A percentile compares a stretch with the other conserved stretches of the same genome.
These are phyloP conservation scores for Horisme vitalbata DNA, from an alignment of 2,888 invertebrate genomes.

Conservation along the genomic window DNA sequence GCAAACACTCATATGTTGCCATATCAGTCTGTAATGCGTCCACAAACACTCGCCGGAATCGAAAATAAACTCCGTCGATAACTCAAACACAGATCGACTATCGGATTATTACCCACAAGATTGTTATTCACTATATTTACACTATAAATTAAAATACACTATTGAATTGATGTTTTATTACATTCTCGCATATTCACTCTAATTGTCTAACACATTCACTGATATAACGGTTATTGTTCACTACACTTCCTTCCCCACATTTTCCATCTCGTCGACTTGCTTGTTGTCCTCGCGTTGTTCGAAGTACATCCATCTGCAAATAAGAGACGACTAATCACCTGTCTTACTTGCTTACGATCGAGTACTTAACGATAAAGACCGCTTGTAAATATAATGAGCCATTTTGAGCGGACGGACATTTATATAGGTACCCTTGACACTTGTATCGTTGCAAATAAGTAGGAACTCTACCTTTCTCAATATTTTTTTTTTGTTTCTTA, in stretches of 20 bases:
- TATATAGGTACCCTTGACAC: constrained; percentile 8
- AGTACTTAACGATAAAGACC: constrained; percentile 4
- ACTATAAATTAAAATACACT: constrained; percentile 28
- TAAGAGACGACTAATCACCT: constrained; percentile 12
- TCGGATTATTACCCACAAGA: constrained; percentile 30
- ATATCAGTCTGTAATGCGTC: constrained; percentile 65
- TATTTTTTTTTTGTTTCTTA: constrained; percentile 11
- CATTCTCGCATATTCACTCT: constrained; percentile 29
- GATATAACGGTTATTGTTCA: constrained; percentile 43
- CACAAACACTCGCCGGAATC: constrained; percentile 58
- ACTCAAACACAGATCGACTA: constrained; percentile 47
- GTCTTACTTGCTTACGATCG: constrained; percentile 14
- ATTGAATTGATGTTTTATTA: constrained; percentile 32
- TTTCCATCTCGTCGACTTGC: constrained; percentile 48
- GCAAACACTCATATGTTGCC: constrained; percentile 71
- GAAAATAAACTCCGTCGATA: constrained; percentile 60
- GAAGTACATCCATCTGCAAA: constrained; percentile 86
- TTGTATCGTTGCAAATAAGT: constrained; percentile 1
- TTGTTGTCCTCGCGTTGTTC: constrained; percentile 69
- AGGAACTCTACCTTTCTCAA: neutral
- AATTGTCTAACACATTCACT: constrained; percentile 51
- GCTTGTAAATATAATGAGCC: constrained; percentile 11
- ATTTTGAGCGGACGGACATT: constrained; percentile 3
- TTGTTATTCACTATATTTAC: constrained; percentile 7
- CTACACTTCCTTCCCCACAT: constrained; percentile 48